A percentile compares a stretch with the other conserved stretches of the same genome.
Conservation (phyloP, 2,888 invertebrate genomes). For the Ormyrus nitidulus region DNA sequence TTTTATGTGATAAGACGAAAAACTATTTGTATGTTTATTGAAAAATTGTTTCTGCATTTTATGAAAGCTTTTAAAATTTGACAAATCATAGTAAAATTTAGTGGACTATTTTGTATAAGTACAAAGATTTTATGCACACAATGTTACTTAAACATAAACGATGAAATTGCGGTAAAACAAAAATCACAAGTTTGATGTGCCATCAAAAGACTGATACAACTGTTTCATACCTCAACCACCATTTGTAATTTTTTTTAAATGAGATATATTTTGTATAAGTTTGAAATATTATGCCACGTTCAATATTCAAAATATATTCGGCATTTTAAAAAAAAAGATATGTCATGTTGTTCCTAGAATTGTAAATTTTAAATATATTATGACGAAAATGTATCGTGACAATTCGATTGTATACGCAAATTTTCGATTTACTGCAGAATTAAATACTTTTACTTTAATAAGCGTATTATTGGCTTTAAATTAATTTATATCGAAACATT, state of each 20-base stretch:
- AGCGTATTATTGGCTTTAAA: constrained; percentile 4
- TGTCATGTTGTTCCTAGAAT: too few relatives aligned
- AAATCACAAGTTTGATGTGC: constrained; percentile 34
- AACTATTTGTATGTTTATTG: constrained; percentile 36
- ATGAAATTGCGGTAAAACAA: constrained; percentile 15
- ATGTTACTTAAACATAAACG: background rate
- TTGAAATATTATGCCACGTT: too few relatives aligned
- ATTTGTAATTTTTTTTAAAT: background rate
- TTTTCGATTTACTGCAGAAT: constrained; percentile 33
- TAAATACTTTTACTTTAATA: constrained; percentile 3
- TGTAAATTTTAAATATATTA: too few relatives aligned
- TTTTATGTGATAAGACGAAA: constrained; percentile 35
- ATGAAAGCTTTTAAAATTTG: constrained; percentile 11
- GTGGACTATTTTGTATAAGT: constrained; percentile 37
- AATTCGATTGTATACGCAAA: too few relatives aligned
- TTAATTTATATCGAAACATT: constrained; percentile 42
- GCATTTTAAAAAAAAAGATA: too few relatives aligned
- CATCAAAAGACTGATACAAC: constrained; percentile 48
- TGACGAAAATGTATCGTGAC: too few relatives aligned
- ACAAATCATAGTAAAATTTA: constrained; percentile 8
- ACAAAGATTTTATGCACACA: constrained; percentile 23
- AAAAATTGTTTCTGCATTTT: constrained; percentile 34
- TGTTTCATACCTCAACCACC: background rate
- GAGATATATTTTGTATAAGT: too few relatives aligned
- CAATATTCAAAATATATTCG: too few relatives aligned